phyloP scores from a whole-genome alignment of 2,113 vertebrate species.

The Ptilonorhynchus violaceus region DNA sequence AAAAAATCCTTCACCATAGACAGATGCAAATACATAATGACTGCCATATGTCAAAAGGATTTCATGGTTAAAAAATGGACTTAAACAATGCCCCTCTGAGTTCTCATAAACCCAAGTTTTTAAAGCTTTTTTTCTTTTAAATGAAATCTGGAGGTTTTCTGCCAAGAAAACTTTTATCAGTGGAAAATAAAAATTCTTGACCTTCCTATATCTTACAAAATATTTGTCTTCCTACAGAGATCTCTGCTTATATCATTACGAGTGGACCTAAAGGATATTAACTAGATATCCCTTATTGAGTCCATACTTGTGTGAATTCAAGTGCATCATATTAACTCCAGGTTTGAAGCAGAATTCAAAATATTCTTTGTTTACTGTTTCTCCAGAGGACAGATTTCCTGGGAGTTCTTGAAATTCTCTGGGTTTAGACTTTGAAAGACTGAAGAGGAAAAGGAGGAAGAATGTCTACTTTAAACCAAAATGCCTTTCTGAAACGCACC shows the following conservation, averaged over 20 bases:
- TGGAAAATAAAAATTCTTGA: constrained; percentile 66
- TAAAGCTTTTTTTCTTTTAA: constrained; percentile 37
- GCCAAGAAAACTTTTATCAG: constrained; percentile 57
- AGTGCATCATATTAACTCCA: neutral
- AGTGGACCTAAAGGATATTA: constrained; percentile 10
- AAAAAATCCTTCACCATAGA: constrained; percentile 61
- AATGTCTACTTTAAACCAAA: neutral
- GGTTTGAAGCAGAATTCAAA: constrained; percentile 11
- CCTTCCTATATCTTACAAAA: constrained; percentile 48
- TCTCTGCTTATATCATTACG: constrained; percentile 38
- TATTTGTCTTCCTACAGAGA: constrained; percentile 47
- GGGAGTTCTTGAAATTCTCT: neutral
- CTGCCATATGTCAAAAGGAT: constrained; percentile 75
- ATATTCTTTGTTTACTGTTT: neutral
- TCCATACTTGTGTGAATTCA: neutral
- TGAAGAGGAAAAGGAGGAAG: neutral
- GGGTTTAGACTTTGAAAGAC: neutral
- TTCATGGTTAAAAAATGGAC: constrained; percentile 53
- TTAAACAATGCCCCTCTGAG: constrained; percentile 66
- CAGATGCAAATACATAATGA: constrained; percentile 74
- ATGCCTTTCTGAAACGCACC: neutral
- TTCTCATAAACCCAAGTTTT: constrained; percentile 63
- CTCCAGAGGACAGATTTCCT: neutral
- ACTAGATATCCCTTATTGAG: neutral
- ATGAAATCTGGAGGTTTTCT: constrained; percentile 56